phyloP scores from a whole-genome alignment of 2,888 invertebrate genomes.

The Agrochola lota region DNA sequence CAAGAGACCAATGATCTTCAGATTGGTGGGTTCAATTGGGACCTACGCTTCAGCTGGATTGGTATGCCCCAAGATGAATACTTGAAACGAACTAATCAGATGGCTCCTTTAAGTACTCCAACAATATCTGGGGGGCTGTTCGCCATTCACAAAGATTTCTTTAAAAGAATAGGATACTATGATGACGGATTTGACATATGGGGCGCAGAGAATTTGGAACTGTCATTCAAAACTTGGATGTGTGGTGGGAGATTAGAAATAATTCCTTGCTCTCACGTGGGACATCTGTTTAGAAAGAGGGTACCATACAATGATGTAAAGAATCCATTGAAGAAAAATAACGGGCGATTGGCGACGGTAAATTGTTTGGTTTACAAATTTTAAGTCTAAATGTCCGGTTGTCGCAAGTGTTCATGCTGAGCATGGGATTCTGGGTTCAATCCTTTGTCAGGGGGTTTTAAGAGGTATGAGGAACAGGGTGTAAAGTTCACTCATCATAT shows the following conservation, averaged over 20 bases:
- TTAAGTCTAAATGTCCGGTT: background rate
- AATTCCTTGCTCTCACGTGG: conserved; percentile 99
- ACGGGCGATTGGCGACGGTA: conserved; percentile 96
- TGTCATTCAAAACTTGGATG: conserved; percentile 99
- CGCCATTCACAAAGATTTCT: conserved; percentile 97
- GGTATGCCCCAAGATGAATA: conserved; percentile 95
- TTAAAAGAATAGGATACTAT: conserved; percentile 97
- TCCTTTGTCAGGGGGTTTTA: too few relatives aligned
- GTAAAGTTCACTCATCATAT: too few relatives aligned
- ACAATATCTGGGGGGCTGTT: conserved; percentile 99
- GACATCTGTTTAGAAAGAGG: conserved; percentile 98
- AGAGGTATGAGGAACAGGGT: too few relatives aligned
- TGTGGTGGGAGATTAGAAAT: conserved; percentile 99
- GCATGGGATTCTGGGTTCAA: background rate
- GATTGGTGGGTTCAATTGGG: conserved; percentile 97
- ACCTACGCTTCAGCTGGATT: conserved; percentile 98
- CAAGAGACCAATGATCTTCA: conserved; percentile 93
- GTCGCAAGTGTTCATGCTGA: background rate
- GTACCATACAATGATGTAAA: conserved; percentile 98
- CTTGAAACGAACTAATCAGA: conserved; percentile 93
- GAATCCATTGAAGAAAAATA: conserved; percentile 96
- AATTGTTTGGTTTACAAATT: background rate
- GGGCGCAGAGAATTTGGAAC: conserved; percentile 99
- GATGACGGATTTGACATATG: conserved; percentile 99
- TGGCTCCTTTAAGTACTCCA: conserved; percentile 97